Percentiles rank a stretch among this genome's conserved stretches.
These are phyloP conservation scores for Pseudachorutes palmiensis DNA, from an alignment of 1,140 invertebrate species.

Conservation along the genomic window DNA sequence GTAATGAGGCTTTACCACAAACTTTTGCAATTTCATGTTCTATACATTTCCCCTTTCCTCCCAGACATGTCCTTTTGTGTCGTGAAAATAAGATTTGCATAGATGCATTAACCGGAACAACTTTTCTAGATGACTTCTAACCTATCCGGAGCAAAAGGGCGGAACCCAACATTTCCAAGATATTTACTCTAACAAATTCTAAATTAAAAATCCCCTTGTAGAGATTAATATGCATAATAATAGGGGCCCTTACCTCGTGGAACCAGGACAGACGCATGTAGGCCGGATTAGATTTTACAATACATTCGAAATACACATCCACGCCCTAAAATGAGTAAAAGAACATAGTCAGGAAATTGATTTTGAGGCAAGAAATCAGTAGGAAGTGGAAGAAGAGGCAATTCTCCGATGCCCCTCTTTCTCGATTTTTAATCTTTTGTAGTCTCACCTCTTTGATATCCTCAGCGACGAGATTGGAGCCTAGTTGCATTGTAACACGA, in stretches of 20 bases:
- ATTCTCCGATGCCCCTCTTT: too few relatives aligned
- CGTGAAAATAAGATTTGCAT: not conserved
- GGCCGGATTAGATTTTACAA: conserved; percentile 67
- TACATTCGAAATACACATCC: conserved; percentile 64
- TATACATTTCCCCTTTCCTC: too few relatives aligned
- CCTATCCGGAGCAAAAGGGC: not conserved
- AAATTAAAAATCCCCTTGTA: not conserved
- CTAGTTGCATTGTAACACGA: conserved; percentile 63
- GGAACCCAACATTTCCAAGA: not conserved
- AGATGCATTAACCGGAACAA: not conserved
- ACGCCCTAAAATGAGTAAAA: too few relatives aligned
- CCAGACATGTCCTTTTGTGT: conserved; percentile 5
- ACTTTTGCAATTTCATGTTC: conserved; percentile 35
- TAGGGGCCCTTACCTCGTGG: conserved; percentile 61
- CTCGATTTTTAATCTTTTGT: too few relatives aligned
- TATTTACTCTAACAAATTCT: not conserved
- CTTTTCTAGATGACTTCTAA: not conserved
- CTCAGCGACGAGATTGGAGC: conserved; percentile 64
- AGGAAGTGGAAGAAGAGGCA: too few relatives aligned
- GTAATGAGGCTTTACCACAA: conserved; percentile 35
- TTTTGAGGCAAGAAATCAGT: too few relatives aligned
- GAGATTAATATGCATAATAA: not conserved
- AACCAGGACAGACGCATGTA: conserved; percentile 72
- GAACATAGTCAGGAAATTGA: too few relatives aligned
- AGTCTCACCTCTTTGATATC: conserved; percentile 77